Conservation (phyloP, 2,888 invertebrate species). For the Clanis bilineata region DNA sequence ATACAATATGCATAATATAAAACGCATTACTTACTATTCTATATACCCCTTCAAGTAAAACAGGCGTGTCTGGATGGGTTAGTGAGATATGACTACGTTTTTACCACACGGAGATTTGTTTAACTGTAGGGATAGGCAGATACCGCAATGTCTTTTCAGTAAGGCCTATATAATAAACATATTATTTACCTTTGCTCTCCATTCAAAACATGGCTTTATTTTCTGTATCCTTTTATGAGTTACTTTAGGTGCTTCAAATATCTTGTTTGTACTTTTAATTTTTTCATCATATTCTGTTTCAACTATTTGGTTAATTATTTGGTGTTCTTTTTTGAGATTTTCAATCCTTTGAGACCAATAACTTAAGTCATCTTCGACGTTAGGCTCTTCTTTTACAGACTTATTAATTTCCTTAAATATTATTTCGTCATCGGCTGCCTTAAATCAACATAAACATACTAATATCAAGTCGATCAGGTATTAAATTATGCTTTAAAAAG, state of each 20-base stretch:
- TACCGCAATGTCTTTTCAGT: no score
- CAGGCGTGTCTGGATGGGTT: no score
- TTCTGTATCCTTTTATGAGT: conserved; percentile 57
- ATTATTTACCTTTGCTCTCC: conserved; percentile 56
- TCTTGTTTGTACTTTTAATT: conserved; percentile 52
- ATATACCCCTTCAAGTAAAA: no score
- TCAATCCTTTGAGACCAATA: conserved; percentile 70
- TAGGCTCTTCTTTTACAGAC: conserved; percentile 29
- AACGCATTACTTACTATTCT: no score
- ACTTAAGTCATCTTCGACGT: conserved; percentile 50
- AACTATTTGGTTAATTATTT: conserved; percentile 65
- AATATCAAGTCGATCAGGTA: no score
- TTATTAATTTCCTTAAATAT: conserved; percentile 44
- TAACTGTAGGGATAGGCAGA: no score
- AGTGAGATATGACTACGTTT: no score
- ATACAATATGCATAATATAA: no score
- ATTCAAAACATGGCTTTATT: conserved; percentile 67
- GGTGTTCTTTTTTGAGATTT: conserved; percentile 65
- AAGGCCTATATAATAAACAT: not conserved
- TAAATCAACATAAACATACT: conserved; percentile 23
- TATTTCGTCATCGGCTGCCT: conserved; percentile 48
- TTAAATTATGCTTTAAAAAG: no score
- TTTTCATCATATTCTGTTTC: conserved; percentile 68
- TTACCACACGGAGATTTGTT: no score
- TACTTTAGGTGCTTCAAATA: conserved; percentile 46